phyloP scores from a whole-genome alignment of 2,113 vertebrate genomes.

The Phodopus roborovskii region DNA sequence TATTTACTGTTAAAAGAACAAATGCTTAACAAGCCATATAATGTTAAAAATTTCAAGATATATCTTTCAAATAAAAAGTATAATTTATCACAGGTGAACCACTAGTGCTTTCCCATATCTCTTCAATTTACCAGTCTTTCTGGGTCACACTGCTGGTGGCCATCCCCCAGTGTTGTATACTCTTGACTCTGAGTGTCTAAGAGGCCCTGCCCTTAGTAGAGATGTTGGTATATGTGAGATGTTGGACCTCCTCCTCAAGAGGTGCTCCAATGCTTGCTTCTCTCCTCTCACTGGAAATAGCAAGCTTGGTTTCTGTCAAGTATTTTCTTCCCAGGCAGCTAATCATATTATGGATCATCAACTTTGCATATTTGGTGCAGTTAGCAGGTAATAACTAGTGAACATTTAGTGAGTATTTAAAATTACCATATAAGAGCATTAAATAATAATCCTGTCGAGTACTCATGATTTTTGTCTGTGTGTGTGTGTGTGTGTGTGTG shows the following conservation, averaged over 20 bases:
- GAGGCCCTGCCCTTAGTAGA: not conserved
- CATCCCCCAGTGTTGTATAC: not conserved
- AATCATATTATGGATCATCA: not conserved
- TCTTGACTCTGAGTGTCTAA: not conserved
- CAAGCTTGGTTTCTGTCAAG: not conserved
- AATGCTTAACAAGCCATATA: not conserved
- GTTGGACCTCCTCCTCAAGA: not conserved
- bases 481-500: not conserved
- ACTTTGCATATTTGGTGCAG: not conserved
- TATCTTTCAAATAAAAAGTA: not conserved
- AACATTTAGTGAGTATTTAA: not conserved
- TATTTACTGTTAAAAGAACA: not conserved
- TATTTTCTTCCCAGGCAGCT: not conserved
- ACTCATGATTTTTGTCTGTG: not conserved
- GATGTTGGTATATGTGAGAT: not conserved
- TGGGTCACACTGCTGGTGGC: not conserved
- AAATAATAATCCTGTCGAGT: not conserved
- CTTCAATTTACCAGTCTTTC: not conserved
- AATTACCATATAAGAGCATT: not conserved
- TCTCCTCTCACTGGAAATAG: not conserved
- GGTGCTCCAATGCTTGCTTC: not conserved
- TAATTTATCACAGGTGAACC: not conserved
- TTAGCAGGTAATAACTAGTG: not conserved
- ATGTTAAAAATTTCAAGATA: not conserved
- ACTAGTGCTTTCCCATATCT: not conserved